Evolutionary conservation across 2,888 invertebrate genomes (phyloP).

Genomic region (Trachelus troglodyta): DNA sequence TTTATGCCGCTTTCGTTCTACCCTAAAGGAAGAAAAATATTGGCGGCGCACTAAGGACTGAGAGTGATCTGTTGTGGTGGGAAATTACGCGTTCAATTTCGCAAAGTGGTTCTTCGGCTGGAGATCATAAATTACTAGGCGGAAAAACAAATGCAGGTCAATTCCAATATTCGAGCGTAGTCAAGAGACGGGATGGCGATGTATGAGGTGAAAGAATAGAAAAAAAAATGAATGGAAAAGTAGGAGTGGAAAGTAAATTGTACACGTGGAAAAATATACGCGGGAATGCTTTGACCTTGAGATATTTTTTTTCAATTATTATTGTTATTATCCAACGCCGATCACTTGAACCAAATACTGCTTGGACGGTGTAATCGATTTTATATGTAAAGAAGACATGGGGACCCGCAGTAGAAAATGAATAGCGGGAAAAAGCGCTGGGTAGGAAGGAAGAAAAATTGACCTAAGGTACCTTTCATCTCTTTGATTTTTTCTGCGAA

Average conservation of each 20-base stretch:
- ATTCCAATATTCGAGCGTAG: conserved; percentile 25
- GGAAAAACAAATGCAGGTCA: conserved; percentile 39
- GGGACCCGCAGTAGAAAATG: too few relatives aligned
- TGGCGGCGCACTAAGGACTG: conserved; percentile 16
- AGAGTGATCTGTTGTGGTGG: conserved; percentile 25
- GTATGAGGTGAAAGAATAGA: not conserved
- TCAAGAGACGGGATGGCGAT: not conserved
- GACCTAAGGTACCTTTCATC: too few relatives aligned
- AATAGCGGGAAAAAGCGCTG: too few relatives aligned
- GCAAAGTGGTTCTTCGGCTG: conserved; percentile 40
- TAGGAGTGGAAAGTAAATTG: not conserved
- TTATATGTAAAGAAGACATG: not conserved
- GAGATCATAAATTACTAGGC: conserved; percentile 40
- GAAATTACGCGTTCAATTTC: conserved; percentile 48
- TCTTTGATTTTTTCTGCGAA: too few relatives aligned
- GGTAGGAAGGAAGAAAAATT: too few relatives aligned
- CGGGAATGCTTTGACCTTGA: not conserved
- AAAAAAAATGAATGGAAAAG: not conserved
- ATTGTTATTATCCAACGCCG: not conserved
- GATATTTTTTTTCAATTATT: not conserved
- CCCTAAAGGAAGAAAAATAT: conserved; percentile 33
- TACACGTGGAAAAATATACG: not conserved
- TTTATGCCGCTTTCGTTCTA: conserved; percentile 11
- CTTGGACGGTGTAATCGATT: not conserved
- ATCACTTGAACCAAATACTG: not conserved